Evolutionary conservation across 2,888 invertebrate species (phyloP), one percentile per base, ranked within the genome.

Genomic region (Sphaerophoria rueppellii): DNA sequence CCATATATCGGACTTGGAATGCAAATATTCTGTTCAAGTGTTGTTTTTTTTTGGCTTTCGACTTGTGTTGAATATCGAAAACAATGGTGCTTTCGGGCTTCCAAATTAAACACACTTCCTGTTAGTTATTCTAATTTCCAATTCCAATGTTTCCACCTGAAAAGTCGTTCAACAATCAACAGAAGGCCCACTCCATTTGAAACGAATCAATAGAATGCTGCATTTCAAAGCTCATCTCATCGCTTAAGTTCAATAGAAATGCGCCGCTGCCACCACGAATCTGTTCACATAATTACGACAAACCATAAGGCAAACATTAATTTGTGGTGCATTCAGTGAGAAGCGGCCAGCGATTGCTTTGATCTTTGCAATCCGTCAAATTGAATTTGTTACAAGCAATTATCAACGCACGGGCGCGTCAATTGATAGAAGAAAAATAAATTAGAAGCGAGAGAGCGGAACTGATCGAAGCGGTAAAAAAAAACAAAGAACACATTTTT

Each of bases 361-460:
- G 83, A 83, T 83, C 80, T 76, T 76, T 71, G 83, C 80, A 80
- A 76, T 83, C 71, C 75, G 83, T 83, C 83, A 80, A 83, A 83
- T 83, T 83, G 72, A 80, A 80, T 83, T 80, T 83, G 80, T 83
- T 80, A 80, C 80, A 80, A 80, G 43, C 83, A 83, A 83, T 83
- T 83, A 83, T 76, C 75, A 75, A 83, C 79, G 80, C 75, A 83
- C 72, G 80, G 83, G 83, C 71, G 61, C 72, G 80, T 75, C 83
- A 61, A 83, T 83, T 80, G 80, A 75, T 75, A 79, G 73, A 58
- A 61, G 69, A 70, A n/a, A 50, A 37, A 58, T 24, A 48, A 52
- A 12, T 67, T 50, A 50, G 35, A 40, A 67, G 67, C 43, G 57
- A 50, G 83, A 63, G 63, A 61, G 74, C 65, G 35, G 70, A 71